These are phyloP conservation scores for Trichacis sp. DNA, from an alignment of 2,888 invertebrate genomes.

Conservation along the genomic window DNA sequence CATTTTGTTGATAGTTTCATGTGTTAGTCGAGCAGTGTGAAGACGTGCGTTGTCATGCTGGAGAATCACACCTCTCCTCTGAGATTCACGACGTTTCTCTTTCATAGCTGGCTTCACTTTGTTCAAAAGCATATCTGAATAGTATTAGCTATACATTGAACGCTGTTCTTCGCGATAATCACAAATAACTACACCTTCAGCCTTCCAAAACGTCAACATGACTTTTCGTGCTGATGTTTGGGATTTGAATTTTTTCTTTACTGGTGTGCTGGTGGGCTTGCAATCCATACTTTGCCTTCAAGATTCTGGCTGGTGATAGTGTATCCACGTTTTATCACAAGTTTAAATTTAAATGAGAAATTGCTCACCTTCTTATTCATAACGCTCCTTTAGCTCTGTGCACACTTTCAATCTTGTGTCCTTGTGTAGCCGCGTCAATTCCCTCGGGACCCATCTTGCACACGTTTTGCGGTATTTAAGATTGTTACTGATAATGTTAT, in stretches of 20 bases:
- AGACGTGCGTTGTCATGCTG: not conserved
- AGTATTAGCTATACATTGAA: not conserved
- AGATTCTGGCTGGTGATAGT: too few species aligned
- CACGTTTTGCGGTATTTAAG: too few species aligned
- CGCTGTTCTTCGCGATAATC: not conserved
- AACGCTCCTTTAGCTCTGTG: too few species aligned
- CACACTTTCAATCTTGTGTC: too few species aligned
- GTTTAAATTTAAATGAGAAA: too few species aligned
- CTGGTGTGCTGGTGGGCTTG: not conserved
- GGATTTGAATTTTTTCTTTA: not conserved
- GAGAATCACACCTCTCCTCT: not conserved
- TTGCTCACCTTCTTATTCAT: too few species aligned
- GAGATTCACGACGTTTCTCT: not conserved
- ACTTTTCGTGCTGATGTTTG: not conserved
- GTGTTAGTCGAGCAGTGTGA: not conserved
- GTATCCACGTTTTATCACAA: too few species aligned
- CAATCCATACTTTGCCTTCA: too few species aligned
- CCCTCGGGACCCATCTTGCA: too few species aligned
- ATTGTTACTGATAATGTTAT: too few species aligned
- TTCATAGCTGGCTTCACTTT: not conserved
- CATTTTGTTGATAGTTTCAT: not conserved
- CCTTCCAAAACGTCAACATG: conserved; percentile 7
- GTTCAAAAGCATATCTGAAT: not conserved
- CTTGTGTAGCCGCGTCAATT: too few species aligned
- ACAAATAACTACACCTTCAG: not conserved